Base-by-base conservation (phyloP, 1,140 invertebrate species). In the Scaptomyza pallida region DNA sequence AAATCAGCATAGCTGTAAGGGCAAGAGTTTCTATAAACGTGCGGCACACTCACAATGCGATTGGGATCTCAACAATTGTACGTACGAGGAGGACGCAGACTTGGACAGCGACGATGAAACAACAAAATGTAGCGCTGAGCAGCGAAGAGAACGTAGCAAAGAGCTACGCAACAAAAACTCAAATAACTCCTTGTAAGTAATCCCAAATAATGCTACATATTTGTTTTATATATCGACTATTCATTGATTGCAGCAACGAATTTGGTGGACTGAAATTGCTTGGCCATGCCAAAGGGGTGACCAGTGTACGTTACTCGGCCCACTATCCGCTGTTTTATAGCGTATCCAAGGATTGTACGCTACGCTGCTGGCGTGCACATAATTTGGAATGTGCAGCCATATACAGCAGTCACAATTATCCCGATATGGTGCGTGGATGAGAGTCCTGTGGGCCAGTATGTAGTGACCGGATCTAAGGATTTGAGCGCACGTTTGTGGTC, bases 371-470 rank as follows among this genome's bases (percentile, higher is more conserved):
- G 95, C 92, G 93, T 67, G 91, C 95, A 0, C 92, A 93, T 37
- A 94, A 95, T 88, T 94, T 94, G 70, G 93, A 93, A 8, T 96
- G 95, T 90, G 94, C 93, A 9, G 93, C 94, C 41, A 93, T 95
- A 70, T 96, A 96, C 83, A 94, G 94, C 41, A 97, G 97, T 37
- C 97, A 98, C 90, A 95, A 94, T 76, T 96, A 96, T 89, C 95
- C 96, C n/a, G n/a, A 94, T 98, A 40, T 98, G 96, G 95, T 96
- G 95, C 91, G 92, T 97, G 90, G 95, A 95, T 91, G 93, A 95
- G 15, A 95, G 95, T 91, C 94, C 94, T 67, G 94, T 95, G 77
- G 94, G 94, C 56, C 92, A 94, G 48, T 96, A 95, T 86, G 94
- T 96, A 86, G 95, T 94, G 1, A 97, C 97, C 5, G 97, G 96